Base-by-base conservation (phyloP, 2,113 vertebrate species). In the Prolemur simus region DNA sequence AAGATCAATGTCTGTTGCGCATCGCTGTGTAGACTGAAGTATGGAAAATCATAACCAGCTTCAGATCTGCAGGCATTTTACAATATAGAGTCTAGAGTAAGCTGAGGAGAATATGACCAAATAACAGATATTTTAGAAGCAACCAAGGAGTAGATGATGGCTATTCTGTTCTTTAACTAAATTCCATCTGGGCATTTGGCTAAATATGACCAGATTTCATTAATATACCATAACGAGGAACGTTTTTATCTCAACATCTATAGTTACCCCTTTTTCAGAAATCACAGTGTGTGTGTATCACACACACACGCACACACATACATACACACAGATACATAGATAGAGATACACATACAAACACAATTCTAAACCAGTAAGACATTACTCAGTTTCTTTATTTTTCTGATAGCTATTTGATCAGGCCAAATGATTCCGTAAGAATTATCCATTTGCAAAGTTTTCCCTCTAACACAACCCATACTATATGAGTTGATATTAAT, bases 1-100 rank as follows among this genome's bases (percentile, higher is more conserved):
- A 86, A 94, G 80, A 96, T 90, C 96, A 96, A 94, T 94, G 94
- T 76, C 89, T 82, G n/a, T 56, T 82, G 84, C 49, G 37, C 42
- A 66, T 56, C 1, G 9, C 39, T 45, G 18, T 39, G 56, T 76
- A 92, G 47, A 66, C 42, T 45, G 63, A 74, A 80, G 86, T 34
- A 87, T 21, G 54, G 54, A 77, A 56, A 95, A 87, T 54, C 69
- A 88, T 6, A 42, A 52, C 54, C 37, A 60, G 58, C 86, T 77
- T 89, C 58, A 21, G 56, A 86, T 76, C 18, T n/a, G 64, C 45
- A 54, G 23, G 21, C 49, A 58, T 42, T 73, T 34, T 76, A 66
- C 17, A 29, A 64, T 45, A 60, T 0, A 34, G 0, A n/a, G n/a
- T 78, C 45, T 25, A 54, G 69, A 73, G 29, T 69, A 37, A 5